Evolutionary conservation across 2,888 invertebrate species (phyloP).

Genomic region (Apantesis nais): DNA sequence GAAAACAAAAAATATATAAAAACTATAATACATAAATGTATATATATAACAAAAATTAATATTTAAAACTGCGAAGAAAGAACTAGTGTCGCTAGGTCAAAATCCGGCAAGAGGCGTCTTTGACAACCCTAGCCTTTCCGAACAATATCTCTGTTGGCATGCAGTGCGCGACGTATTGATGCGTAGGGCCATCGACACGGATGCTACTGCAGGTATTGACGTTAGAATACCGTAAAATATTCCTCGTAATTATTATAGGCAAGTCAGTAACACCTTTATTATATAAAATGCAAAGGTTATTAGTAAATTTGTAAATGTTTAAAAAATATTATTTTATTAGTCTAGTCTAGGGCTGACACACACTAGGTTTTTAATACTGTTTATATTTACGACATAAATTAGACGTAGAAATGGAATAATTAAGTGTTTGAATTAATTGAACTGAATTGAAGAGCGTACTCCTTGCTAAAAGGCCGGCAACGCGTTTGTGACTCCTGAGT

Average conservation of each 20-base stretch:
- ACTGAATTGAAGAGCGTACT: too few species aligned
- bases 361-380: background rate
- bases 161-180: slow-evolving; percentile 45
- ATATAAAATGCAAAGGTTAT: background rate
- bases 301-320: background rate
- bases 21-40: background rate
- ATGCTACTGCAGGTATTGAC: slow-evolving; percentile 24
- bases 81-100: background rate
- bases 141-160: slow-evolving; percentile 37
- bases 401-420: background rate
- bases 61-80: background rate
- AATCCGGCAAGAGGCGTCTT: background rate
- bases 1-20: too few species aligned
- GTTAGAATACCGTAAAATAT: background rate
- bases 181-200: slow-evolving; percentile 33
- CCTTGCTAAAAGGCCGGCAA: too few species aligned
- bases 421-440: too few species aligned
- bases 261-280: background rate
- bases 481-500: too few species aligned
- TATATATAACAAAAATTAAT: background rate
- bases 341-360: background rate
- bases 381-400: background rate
- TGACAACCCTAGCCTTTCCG: slow-evolving; percentile 24
- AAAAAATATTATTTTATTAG: background rate
- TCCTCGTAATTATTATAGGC: background rate